These are phyloP conservation scores for Atrina japonica DNA, from an alignment of 2,888 invertebrate species.

Conservation along the genomic window DNA sequence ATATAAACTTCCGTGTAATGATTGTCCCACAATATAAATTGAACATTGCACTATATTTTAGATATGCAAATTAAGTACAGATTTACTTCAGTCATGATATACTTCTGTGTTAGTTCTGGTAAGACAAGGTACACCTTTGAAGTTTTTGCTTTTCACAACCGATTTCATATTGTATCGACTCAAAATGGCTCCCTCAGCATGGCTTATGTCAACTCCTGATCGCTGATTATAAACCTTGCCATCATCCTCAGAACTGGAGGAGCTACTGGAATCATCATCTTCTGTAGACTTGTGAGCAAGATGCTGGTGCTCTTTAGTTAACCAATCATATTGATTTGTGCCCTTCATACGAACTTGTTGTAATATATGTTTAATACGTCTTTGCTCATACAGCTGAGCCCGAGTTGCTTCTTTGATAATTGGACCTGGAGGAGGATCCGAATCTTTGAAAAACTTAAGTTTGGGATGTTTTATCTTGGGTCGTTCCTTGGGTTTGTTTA, in stretches of 20 bases:
- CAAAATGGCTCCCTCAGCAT: slow-evolving; percentile 33
- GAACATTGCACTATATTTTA: too few species aligned
- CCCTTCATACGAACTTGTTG: slow-evolving; percentile 63
- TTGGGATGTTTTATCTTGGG: slow-evolving; percentile 51
- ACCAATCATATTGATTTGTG: slow-evolving; percentile 59
- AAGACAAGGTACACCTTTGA: slow-evolving; percentile 25
- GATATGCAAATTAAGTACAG: too few species aligned
- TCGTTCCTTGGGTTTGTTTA: slow-evolving; percentile 57
- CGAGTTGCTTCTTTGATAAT: slow-evolving; percentile 38
- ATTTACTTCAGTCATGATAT: slow-evolving; percentile 17
- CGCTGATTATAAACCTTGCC: slow-evolving; percentile 4
- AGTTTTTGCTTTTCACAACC: slow-evolving; percentile 24
- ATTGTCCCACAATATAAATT: too few species aligned
- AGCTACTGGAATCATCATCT: slow-evolving; percentile 19
- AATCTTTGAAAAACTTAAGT: slow-evolving; percentile 54
- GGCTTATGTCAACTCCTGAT: slow-evolving; percentile 28
- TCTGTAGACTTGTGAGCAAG: slow-evolving; percentile 1
- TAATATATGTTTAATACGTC: slow-evolving; percentile 60
- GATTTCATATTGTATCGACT: slow-evolving; percentile 39
- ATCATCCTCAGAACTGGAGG: slow-evolving; percentile 21
- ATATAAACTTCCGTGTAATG: too few species aligned
- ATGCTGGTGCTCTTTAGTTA: slow-evolving; percentile 41
- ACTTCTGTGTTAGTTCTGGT: slow-evolving; percentile 25
- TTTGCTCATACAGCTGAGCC: slow-evolving; percentile 60
- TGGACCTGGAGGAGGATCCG: slow-evolving; percentile 34